Evolutionary conservation across 2,888 invertebrate species (phyloP).

Genomic region (Sphecodes monilicornis): DNA sequence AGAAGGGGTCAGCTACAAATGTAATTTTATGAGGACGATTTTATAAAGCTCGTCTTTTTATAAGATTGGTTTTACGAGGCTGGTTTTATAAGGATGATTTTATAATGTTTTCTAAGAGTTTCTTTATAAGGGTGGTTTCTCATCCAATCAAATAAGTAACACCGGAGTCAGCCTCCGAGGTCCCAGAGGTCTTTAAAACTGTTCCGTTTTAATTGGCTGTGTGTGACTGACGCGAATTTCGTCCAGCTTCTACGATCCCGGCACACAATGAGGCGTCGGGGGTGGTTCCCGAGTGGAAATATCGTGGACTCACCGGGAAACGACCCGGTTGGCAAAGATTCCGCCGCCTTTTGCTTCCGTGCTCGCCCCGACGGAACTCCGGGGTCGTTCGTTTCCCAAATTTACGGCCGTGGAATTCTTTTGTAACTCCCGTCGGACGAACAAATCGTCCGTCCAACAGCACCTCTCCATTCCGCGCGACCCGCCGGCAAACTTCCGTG

Average conservation of each 20-base stretch:
- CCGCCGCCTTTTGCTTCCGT: background rate
- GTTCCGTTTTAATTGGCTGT: background rate
- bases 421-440: slow-evolving; percentile 14
- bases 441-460: slow-evolving; percentile 8
- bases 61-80: too few species aligned
- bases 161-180: background rate
- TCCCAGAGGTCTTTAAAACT: background rate
- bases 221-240: background rate
- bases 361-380: slow-evolving; percentile 11
- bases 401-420: slow-evolving; percentile 24
- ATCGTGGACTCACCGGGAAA: slow-evolving; percentile 9
- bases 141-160: background rate
- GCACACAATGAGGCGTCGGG: background rate
- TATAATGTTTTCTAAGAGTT: too few species aligned
- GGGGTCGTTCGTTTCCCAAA: slow-evolving; percentile 13
- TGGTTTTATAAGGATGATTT: too few species aligned
- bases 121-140: background rate
- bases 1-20: too few species aligned
- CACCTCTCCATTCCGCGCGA: background rate
- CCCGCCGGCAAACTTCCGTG: background rate
- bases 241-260: background rate
- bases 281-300: background rate
- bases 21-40: too few species aligned
- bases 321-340: background rate
- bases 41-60: too few species aligned